Evolutionary conservation across 2,113 vertebrate genomes (phyloP), one percentile per base, ranked within the genome.

Genomic region (Cryptoleucopteryx plumbea): DNA sequence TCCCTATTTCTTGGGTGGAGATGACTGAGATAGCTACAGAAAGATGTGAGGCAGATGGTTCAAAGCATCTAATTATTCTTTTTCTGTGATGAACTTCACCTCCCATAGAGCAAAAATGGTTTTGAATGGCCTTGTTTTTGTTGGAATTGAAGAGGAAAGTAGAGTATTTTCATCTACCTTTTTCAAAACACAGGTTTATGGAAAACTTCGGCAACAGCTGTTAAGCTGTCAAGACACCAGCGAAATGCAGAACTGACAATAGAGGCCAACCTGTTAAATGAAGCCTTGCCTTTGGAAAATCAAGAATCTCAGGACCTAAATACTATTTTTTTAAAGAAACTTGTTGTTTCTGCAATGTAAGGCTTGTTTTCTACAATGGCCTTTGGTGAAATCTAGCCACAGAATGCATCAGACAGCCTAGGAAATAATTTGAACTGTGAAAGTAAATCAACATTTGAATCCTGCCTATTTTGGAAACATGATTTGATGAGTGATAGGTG

Each of bases 161-260:
- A 55, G 47, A 93, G 31, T 56, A 92, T 87, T 96, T 97, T 96
- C 58, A 89, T 95, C 31, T 96, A 95, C 40, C 38, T 93, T 96
- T 97, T 97, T 93, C 62, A 93, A 97, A 97, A 95, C 47, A 71
- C 19, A 86, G 58, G 94, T 45, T 88, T 95, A 93, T 59, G 74
- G 79, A 96, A 96, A 89, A 97, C 96, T 96, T 96, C 16, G 4
- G 65, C 82, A 95, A 93, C 90, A 94, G 92, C 66, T 98, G 87
- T 83, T 97, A 88, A 89, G 18, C 67, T 96, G 58, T 96, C 82
- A 97, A 95, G 67, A 67, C 84, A 86, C 65, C 48, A 94, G 83
- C 16, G 96, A 96, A 96, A 97, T 62, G 50, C 61, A 95, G 67
- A 77, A 75, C 52, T 89, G 40, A 91, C 74, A 89, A 91, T 47